Percentiles rank a stretch among this genome's conserved stretches.
These are phyloP conservation scores for Gobio gobio DNA, from an alignment of 2,113 vertebrate species.

Conservation along the genomic window DNA sequence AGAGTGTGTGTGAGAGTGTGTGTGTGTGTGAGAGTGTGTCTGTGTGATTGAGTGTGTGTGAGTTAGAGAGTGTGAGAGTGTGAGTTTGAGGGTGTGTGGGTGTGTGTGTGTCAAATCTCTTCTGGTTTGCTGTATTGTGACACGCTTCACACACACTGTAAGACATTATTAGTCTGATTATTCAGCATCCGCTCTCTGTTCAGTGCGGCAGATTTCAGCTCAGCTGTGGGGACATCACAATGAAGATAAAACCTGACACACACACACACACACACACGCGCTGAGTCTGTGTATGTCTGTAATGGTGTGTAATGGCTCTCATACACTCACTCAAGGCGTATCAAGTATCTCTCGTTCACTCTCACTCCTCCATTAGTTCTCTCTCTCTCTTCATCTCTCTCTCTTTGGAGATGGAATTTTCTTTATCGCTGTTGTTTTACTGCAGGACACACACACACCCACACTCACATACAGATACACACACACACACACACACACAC, in stretches of 20 bases:
- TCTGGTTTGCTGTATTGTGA: too few species aligned
- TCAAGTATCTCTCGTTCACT: constrained; percentile 20
- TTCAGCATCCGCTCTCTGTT: neutral
- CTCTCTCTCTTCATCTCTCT: constrained; percentile 26
- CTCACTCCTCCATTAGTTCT: constrained; percentile 31
- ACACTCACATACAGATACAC: neutral
- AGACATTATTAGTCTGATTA: neutral
- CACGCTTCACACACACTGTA: neutral
- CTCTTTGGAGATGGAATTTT: constrained; percentile 12
- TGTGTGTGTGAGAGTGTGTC: too few species aligned
- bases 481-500: constrained; percentile 9
- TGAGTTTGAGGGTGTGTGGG: too few species aligned
- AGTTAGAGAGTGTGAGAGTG: too few species aligned
- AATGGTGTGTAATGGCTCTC: constrained; percentile 2
- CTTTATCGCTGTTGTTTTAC: neutral
- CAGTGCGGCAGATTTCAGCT: neutral
- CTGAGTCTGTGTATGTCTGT: neutral
- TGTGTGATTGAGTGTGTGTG: too few species aligned
- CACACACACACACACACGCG: neutral
- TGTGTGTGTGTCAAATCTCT: too few species aligned
- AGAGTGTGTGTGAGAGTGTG: too few species aligned
- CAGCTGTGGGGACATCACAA: neutral
- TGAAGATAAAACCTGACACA: constrained; percentile 1
- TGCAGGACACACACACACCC: neutral
- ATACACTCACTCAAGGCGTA: neutral